Conservation (phyloP, 2,113 vertebrate species). For the Xiphias gladius region DNA sequence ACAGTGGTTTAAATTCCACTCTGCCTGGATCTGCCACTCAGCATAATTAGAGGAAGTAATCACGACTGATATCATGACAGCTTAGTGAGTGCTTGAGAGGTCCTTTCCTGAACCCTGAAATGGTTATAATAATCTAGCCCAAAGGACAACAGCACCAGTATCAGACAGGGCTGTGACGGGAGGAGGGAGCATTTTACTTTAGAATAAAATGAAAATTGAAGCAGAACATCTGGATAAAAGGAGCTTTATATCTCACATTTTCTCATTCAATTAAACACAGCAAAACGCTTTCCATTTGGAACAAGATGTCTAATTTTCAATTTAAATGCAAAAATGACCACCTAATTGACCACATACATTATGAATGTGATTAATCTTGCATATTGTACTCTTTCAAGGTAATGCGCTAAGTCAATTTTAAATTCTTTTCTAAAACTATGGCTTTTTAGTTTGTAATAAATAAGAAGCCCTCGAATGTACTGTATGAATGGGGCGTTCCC, state of each 20-base stretch:
- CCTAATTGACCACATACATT: constrained; percentile 16
- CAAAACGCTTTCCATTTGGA: constrained; percentile 46
- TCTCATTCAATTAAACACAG: constrained; percentile 37
- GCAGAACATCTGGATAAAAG: constrained; percentile 54
- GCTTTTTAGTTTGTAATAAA: constrained; percentile 58
- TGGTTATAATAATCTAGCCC: constrained; percentile 50
- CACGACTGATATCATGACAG: constrained; percentile 62
- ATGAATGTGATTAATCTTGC: constrained; percentile 36
- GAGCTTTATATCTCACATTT: constrained; percentile 46
- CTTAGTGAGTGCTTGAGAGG: constrained; percentile 59
- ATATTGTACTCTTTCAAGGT: constrained; percentile 23
- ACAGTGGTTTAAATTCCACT: constrained; percentile 31
- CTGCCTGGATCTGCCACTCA: constrained; percentile 58
- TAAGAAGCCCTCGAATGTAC: constrained; percentile 56
- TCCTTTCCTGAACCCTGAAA: constrained; percentile 60
- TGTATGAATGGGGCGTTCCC: constrained; percentile 14
- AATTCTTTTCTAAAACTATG: constrained; percentile 53
- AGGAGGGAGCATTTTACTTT: constrained; percentile 51
- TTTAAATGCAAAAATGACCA: constrained; percentile 48
- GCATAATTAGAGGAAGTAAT: constrained; percentile 73
- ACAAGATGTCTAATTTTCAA: constrained; percentile 32
- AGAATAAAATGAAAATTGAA: constrained; percentile 46
- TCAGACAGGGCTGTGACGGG: constrained; percentile 2
- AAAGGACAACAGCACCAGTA: constrained; percentile 34
- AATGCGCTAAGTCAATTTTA: constrained; percentile 4